Conservation (phyloP, 1,140 invertebrate species). For the Eulimnadia texana region DNA sequence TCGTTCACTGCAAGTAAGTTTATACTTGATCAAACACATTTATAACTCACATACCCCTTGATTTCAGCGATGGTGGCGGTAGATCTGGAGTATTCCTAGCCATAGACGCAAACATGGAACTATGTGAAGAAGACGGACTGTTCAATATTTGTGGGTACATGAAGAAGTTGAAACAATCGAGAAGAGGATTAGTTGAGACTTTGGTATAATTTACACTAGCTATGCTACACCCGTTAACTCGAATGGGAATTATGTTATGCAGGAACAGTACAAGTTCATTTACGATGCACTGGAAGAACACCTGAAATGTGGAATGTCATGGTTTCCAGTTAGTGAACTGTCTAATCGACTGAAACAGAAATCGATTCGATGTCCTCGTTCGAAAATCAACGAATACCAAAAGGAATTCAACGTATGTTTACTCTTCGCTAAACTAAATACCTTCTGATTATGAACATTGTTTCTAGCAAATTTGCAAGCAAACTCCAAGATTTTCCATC, state of each 20-base stretch:
- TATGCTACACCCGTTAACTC: background rate
- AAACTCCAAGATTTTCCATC: constrained; percentile 88
- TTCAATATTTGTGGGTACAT: constrained; percentile 90
- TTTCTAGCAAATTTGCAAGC: constrained; percentile 71
- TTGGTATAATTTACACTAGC: constrained; percentile 41
- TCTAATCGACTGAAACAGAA: constrained; percentile 76
- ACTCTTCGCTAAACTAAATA: background rate
- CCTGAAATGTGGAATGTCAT: constrained; percentile 75
- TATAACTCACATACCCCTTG: background rate
- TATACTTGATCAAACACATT: background rate
- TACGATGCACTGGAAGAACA: constrained; percentile 89
- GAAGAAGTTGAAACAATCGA: constrained; percentile 77
- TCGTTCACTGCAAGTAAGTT: constrained; percentile 87
- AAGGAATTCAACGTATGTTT: constrained; percentile 53
- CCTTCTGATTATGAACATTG: background rate
- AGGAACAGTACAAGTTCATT: constrained; percentile 95
- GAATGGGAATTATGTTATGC: constrained; percentile 13
- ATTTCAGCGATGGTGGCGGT: constrained; percentile 77
- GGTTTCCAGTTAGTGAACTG: constrained; percentile 80
- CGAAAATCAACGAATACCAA: constrained; percentile 80
- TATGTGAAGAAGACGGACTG: constrained; percentile 79
- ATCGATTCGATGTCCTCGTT: constrained; percentile 56
- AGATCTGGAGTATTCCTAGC: constrained; percentile 88
- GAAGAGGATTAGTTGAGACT: constrained; percentile 85
- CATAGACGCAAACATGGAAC: constrained; percentile 87